Percentiles rank a stretch among this genome's conserved stretches.
phyloP scores from a whole-genome alignment of 2,888 invertebrate genomes.

The Rugalucina vietnamica region DNA sequence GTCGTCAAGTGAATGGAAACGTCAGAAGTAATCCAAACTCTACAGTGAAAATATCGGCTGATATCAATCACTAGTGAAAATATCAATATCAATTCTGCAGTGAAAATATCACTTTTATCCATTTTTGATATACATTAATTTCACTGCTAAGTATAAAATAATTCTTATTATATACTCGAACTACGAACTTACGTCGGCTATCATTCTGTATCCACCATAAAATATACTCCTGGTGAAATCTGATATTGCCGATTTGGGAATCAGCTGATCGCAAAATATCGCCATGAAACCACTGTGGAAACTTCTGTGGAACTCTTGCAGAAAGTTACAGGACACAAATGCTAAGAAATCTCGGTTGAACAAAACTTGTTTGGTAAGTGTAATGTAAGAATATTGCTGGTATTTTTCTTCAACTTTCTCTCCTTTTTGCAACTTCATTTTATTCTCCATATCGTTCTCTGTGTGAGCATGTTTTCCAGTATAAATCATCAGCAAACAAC shows the following conservation, averaged over 20 bases:
- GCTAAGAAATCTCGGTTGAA: conserved; percentile 68
- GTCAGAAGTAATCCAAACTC: too few relatives aligned
- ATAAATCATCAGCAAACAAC: conserved; percentile 63
- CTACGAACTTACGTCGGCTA: conserved; percentile 67
- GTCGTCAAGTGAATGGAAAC: too few relatives aligned
- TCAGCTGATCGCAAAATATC: conserved; percentile 72
- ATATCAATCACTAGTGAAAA: too few relatives aligned
- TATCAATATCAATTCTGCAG: too few relatives aligned
- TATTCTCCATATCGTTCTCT: conserved; percentile 66
- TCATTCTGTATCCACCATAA: conserved; percentile 67
- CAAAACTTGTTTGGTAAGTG: conserved; percentile 69
- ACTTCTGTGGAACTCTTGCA: conserved; percentile 69
- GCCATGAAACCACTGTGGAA: conserved; percentile 70
- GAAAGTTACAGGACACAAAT: conserved; percentile 77
- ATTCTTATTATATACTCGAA: too few relatives aligned
- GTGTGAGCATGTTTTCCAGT: conserved; percentile 73
- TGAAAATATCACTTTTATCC: too few relatives aligned
- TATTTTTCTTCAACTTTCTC: conserved; percentile 19
- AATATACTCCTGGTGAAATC: conserved; percentile 62
- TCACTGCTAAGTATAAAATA: too few relatives aligned
- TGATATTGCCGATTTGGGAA: conserved; percentile 65
- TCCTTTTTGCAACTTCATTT: conserved; percentile 7
- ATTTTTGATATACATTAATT: too few relatives aligned
- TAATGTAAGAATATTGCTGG: conserved; percentile 46
- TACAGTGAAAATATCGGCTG: too few relatives aligned